Percentiles rank a stretch among this genome's conserved stretches.
Evolutionary conservation across 2,797 vertebrate species (phyloP).

Genomic region (Paratrypauchen microcephalus): DNA sequence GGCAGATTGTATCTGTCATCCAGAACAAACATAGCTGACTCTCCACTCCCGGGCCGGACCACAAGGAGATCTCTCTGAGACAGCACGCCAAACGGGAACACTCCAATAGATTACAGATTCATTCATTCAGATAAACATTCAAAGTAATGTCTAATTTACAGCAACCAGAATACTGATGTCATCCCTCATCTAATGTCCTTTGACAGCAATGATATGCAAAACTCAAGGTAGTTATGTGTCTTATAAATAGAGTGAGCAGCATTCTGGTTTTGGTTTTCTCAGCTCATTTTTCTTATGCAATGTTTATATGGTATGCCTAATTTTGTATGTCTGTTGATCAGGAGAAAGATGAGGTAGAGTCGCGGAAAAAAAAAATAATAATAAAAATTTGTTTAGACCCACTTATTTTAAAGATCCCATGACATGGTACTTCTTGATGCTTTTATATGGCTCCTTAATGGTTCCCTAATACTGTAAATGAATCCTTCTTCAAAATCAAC

Average conservation of each 20-base stretch:
- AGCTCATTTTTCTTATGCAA: too few species aligned
- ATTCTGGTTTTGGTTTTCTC: too few species aligned
- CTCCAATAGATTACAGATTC: slow-evolving; percentile 10
- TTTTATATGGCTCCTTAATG: too few species aligned
- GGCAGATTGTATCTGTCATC: slow-evolving; percentile 68
- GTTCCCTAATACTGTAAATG: too few species aligned
- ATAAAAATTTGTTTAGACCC: slow-evolving; percentile 12
- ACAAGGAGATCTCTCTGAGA: slow-evolving; percentile 42
- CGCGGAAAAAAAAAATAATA: background rate
- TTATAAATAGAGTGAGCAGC: too few species aligned
- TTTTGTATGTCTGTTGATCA: background rate
- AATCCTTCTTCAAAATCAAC: too few species aligned
- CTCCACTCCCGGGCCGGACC: slow-evolving; percentile 38
- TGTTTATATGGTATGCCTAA: background rate
- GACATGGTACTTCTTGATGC: too few species aligned
- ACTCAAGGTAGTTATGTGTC: too few species aligned
- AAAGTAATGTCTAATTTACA: background rate
- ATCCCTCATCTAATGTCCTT: background rate
- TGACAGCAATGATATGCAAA: background rate
- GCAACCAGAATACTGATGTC: too few species aligned
- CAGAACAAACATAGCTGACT: slow-evolving; percentile 65
- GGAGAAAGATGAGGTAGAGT: background rate
- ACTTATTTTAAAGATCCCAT: too few species aligned
- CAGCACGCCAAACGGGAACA: slow-evolving; percentile 36
- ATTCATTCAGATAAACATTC: background rate